phyloP scores from a whole-genome alignment of 2,113 vertebrate genomes.

The Leptocoma aspasia region DNA sequence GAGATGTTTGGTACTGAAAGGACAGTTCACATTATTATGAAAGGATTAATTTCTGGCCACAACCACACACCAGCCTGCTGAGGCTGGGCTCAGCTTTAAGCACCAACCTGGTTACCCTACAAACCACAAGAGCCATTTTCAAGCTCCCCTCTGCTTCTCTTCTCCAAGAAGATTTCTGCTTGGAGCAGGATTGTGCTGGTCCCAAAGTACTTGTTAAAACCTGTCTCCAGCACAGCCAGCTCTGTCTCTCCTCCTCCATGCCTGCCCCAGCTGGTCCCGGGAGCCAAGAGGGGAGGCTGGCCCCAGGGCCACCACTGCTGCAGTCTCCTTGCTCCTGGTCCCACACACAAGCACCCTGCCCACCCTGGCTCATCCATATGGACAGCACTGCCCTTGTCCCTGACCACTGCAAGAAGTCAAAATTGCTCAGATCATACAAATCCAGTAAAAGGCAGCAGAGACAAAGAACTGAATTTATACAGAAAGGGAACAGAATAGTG shows the following conservation, averaged over 20 bases:
- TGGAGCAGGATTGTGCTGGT: neutral
- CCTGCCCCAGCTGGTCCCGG: accelerated
- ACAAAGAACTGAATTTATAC: neutral
- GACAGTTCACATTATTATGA: neutral
- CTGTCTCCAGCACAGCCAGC: neutral
- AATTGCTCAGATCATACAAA: neutral
- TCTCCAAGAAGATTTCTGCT: neutral
- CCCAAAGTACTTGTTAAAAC: conserved; percentile 12
- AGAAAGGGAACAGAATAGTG: neutral
- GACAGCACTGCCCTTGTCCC: neutral
- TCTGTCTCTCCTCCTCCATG: neutral
- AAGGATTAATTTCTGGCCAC: neutral
- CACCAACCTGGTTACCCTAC: neutral
- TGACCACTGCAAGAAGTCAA: neutral
- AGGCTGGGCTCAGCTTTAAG: neutral
- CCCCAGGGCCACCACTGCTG: accelerated
- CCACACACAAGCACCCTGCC: neutral
- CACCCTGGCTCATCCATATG: neutral
- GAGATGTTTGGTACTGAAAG: neutral
- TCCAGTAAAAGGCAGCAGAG: neutral
- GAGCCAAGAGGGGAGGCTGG: neutral
- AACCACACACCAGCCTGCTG: neutral
- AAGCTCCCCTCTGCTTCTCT: neutral
- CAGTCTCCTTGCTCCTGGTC: neutral
- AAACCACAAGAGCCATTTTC: accelerated